phyloP scores from a whole-genome alignment of 2,888 invertebrate genomes.

The Orchesellides sinensis region DNA sequence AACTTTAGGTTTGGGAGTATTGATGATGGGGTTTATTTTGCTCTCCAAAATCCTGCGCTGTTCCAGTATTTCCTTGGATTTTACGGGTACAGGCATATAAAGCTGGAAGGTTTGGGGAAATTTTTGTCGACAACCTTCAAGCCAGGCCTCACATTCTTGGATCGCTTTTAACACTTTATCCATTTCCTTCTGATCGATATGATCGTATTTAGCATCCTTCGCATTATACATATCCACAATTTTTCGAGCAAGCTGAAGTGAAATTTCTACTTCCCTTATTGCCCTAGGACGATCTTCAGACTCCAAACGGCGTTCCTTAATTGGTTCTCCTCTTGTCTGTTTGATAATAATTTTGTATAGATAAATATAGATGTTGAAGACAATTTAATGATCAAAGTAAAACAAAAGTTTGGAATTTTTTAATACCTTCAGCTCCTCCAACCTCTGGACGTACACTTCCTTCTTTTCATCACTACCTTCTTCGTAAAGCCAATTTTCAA shows the following conservation, averaged over 20 bases:
- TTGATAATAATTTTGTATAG: neutral
- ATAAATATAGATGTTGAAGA: constrained; percentile 9
- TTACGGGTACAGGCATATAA: constrained; percentile 56
- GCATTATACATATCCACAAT: constrained; percentile 84
- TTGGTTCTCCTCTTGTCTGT: constrained; percentile 82
- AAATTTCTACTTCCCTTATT: constrained; percentile 87
- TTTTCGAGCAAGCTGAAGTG: constrained; percentile 89
- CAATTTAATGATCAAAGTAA: neutral
- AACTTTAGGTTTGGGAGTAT: constrained; percentile 88
- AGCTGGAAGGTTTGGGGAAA: constrained; percentile 32
- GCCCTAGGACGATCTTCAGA: constrained; percentile 87
- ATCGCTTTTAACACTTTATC: constrained; percentile 85
- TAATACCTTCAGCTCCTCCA: constrained; percentile 50
- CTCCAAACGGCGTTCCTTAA: constrained; percentile 89
- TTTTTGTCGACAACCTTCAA: constrained; percentile 83
- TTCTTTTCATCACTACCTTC: constrained; percentile 95
- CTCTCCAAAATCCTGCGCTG: constrained; percentile 79
- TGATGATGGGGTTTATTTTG: constrained; percentile 84
- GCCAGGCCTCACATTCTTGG: constrained; percentile 87
- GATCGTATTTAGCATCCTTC: constrained; percentile 85
- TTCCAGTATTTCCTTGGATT: constrained; percentile 70
- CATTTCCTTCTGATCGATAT: constrained; percentile 85
- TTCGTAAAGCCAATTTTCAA: constrained; percentile 98
- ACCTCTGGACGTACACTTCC: constrained; percentile 81
- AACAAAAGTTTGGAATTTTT: neutral